A percentile compares a stretch with the other conserved stretches of the same genome.
phyloP scores from a whole-genome alignment of 1,140 invertebrate species.

The Penaeus chinensis region DNA sequence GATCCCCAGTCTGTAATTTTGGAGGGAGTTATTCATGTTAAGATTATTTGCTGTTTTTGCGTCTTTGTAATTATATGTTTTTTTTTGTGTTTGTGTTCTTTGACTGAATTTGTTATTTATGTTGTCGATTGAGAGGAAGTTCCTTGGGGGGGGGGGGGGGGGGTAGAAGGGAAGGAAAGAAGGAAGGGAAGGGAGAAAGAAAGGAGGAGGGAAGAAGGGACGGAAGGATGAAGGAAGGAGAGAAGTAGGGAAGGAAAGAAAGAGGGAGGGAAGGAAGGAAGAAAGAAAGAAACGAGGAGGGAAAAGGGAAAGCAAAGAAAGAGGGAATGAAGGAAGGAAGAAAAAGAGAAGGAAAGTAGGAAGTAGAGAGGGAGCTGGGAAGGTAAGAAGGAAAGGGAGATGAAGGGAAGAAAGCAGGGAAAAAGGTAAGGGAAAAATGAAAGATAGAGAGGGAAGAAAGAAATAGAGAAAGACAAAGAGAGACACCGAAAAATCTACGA shows the following conservation, averaged over 20 bases:
- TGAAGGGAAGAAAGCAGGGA: no score
- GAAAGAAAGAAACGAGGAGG: background rate
- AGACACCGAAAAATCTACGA: no score
- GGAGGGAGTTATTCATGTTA: no score
- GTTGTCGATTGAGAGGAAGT: background rate
- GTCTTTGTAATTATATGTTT: background rate
- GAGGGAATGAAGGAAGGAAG: no score
- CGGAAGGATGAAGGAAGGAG: slow-evolving; percentile 2
- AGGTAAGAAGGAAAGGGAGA: no score
- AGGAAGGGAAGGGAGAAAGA: background rate
- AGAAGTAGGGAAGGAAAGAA: background rate
- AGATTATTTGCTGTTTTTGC: background rate
- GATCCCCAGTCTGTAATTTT: no score
- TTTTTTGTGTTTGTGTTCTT: background rate
- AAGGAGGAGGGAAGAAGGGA: slow-evolving; percentile 14
- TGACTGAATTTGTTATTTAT: background rate
- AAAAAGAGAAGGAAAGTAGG: no score
- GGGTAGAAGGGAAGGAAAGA: no score
- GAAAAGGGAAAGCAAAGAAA: no score
- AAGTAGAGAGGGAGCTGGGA: background rate
- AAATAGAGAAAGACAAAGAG: background rate
- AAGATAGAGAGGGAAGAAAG: no score
- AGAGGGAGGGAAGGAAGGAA: background rate
- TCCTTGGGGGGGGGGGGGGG: background rate
- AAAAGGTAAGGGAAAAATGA: no score